Conservation (phyloP, 2,888 invertebrate species). For the Poecilobothrus nobilitatus region DNA sequence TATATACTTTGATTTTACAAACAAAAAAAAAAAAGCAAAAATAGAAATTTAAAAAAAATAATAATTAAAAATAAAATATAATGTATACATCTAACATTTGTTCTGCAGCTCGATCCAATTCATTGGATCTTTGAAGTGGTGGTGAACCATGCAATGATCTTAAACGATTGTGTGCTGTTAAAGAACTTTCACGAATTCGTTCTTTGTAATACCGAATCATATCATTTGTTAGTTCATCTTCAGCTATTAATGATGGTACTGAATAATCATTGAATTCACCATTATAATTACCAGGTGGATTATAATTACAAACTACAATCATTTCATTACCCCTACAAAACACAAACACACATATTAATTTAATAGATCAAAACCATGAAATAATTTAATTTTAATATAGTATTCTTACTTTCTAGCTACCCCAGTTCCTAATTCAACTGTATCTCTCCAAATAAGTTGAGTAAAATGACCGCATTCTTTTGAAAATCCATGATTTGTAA, state of each 20-base stretch:
- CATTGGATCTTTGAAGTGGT: slow-evolving; percentile 55
- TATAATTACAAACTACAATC: slow-evolving; percentile 25
- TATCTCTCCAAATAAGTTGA: slow-evolving; percentile 76
- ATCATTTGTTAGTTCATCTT: background rate
- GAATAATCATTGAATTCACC: slow-evolving; percentile 19
- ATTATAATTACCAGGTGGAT: slow-evolving; percentile 24
- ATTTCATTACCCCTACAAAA: slow-evolving; percentile 17
- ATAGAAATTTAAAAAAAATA: background rate
- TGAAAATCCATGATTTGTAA: slow-evolving; percentile 53
- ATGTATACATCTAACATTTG: slow-evolving; percentile 58
- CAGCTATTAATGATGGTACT: slow-evolving; percentile 36
- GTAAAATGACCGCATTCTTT: slow-evolving; percentile 73
- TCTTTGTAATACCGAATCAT: background rate
- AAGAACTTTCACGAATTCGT: background rate
- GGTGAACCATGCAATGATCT: slow-evolving; percentile 61
- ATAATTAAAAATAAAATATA: too few species aligned
- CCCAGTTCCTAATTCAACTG: slow-evolving; percentile 67
- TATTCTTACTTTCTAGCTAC: slow-evolving; percentile 44
- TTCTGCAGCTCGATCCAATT: slow-evolving; percentile 57
- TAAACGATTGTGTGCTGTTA: slow-evolving; percentile 56
- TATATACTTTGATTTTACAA: background rate
- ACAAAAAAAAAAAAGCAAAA: too few species aligned
- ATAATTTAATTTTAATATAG: background rate
- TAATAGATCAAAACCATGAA: background rate
- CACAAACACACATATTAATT: background rate